These are phyloP conservation scores for Syngnathus floridae DNA, from an alignment of 2,113 vertebrate species.

Conservation along the genomic window DNA sequence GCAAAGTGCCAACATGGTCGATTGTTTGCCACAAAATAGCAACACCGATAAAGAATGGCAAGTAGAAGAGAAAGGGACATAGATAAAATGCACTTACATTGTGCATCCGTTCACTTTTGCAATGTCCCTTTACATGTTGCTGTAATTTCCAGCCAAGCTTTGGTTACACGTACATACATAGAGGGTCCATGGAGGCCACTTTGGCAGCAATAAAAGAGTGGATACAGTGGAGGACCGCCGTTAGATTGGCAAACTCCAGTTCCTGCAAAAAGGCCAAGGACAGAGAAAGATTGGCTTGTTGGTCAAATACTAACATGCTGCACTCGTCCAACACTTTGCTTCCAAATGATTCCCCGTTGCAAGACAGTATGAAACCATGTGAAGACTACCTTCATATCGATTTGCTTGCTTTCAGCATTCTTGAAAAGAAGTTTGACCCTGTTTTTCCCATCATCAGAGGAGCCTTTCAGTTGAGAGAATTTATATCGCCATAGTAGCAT, in stretches of 20 bases:
- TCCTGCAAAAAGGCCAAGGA: slow-evolving; percentile 67
- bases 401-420: slow-evolving; percentile 85
- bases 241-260: slow-evolving; percentile 87
- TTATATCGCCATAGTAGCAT: slow-evolving; percentile 84
- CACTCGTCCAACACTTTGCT: neutral
- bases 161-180: slow-evolving; percentile 76
- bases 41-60: too few species aligned
- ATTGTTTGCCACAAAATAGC: too few species aligned
- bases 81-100: slow-evolving; percentile 21
- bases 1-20: too few species aligned
- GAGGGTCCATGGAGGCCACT: slow-evolving; percentile 88
- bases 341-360: too few species aligned
- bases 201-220: slow-evolving; percentile 91
- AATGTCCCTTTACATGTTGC: slow-evolving; percentile 69
- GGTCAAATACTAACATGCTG: too few species aligned
- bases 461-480: slow-evolving; percentile 94
- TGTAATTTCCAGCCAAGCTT: slow-evolving; percentile 74
- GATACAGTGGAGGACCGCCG: slow-evolving; percentile 84
- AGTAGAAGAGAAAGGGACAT: too few species aligned
- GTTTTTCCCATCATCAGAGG: slow-evolving; percentile 89
- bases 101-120: slow-evolving; percentile 54
- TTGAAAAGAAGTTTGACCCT: slow-evolving; percentile 88
- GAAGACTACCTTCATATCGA: slow-evolving; percentile 88
- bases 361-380: neutral
- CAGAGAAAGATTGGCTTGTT: neutral